A percentile compares a stretch with the other conserved stretches of the same genome.
phyloP scores from a whole-genome alignment of 2,888 invertebrate genomes.

The Eupeodes luniger region DNA sequence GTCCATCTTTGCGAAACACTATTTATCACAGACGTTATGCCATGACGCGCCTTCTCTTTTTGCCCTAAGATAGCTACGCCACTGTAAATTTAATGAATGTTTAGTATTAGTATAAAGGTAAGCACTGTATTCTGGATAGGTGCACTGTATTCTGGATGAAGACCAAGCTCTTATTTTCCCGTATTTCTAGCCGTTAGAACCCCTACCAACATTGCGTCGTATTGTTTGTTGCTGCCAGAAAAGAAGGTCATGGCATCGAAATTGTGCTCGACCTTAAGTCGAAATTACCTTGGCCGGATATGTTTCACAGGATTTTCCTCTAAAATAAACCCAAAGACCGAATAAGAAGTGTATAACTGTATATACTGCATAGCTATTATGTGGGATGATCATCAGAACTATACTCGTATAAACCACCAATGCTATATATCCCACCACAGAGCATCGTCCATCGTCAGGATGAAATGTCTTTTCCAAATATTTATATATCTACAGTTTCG shows the following conservation, averaged over 20 bases:
- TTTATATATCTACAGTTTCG: constrained; percentile 39
- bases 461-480: constrained; percentile 61
- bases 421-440: not conserved
- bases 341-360: not conserved
- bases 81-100: too few species aligned
- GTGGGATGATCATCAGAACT: not conserved
- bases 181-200: not conserved
- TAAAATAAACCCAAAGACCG: constrained; percentile 13
- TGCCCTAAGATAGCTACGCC: too few species aligned
- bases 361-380: not conserved
- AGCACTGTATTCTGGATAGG: not conserved
- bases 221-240: not conserved
- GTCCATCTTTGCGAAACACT: too few species aligned
- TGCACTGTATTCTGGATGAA: not conserved
- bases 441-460: not conserved
- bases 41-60: too few species aligned
- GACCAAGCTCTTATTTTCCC: not conserved
- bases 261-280: constrained; percentile 54
- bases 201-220: not conserved
- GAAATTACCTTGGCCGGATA: constrained; percentile 48
- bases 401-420: not conserved
- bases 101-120: too few species aligned
- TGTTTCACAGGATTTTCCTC: constrained; percentile 30
- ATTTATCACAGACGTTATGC: too few species aligned
- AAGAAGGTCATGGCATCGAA: constrained; percentile 34